Conservation (phyloP, 2,888 invertebrate species). For the Cyrtodaria siliqua region DNA sequence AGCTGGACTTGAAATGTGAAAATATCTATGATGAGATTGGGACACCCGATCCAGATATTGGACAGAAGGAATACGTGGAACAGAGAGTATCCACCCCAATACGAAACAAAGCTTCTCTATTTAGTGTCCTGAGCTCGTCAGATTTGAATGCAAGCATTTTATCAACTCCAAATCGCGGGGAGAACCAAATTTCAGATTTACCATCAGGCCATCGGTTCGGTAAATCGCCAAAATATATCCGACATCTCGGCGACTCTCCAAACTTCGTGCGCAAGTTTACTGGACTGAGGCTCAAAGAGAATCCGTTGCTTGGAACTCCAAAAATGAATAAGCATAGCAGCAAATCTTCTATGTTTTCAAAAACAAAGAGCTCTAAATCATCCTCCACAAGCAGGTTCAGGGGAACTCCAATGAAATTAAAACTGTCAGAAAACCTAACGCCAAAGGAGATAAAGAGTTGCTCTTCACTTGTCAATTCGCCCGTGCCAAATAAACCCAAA, state of each 20-base stretch:
- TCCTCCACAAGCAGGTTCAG: constrained; percentile 38
- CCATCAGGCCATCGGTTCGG: no score
- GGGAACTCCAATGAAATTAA: constrained; percentile 36
- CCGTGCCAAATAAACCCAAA: background rate
- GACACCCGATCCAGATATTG: background rate
- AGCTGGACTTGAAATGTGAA: background rate
- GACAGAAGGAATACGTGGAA: no score
- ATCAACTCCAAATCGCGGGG: no score
- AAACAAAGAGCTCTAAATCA: background rate
- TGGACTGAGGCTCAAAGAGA: constrained; percentile 7
- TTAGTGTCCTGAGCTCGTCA: background rate
- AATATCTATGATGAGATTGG: background rate
- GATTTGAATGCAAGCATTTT: no score
- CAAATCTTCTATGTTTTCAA: background rate
- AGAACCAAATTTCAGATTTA: no score
- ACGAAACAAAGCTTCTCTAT: background rate
- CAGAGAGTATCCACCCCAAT: background rate
- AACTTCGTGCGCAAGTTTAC: constrained; percentile 20
- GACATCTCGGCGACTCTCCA: constrained; percentile 36
- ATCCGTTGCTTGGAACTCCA: background rate
- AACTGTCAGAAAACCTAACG: constrained; percentile 18
- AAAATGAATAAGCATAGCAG: background rate
- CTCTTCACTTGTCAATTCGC: constrained; percentile 3
- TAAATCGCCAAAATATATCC: constrained; percentile 5
- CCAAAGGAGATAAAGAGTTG: constrained; percentile 20